Conservation (phyloP, 1,140 invertebrate genomes). For the Dreissena rostriformis region DNA sequence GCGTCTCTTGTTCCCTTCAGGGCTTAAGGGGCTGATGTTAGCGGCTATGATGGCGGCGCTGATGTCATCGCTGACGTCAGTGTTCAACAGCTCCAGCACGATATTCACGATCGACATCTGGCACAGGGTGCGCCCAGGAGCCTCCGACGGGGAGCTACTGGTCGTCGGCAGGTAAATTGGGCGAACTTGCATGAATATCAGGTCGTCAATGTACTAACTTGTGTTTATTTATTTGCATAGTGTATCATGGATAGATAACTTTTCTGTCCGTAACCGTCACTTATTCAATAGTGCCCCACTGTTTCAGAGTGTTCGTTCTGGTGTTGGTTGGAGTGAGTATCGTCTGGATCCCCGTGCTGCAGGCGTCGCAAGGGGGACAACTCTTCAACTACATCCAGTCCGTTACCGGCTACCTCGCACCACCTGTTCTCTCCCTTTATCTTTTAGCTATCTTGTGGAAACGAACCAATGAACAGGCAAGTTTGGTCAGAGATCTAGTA, state of each 20-base stretch:
- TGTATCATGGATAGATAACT: too few relatives aligned
- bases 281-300: not conserved
- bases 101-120: slow-evolving; percentile 84
- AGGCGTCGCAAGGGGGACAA: slow-evolving; percentile 82
- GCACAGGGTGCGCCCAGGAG: slow-evolving; percentile 80
- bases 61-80: slow-evolving; percentile 83
- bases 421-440: slow-evolving; percentile 82
- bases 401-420: slow-evolving; percentile 82
- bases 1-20: slow-evolving; percentile 24
- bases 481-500: too few relatives aligned
- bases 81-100: slow-evolving; percentile 83
- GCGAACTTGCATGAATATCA: too few relatives aligned
- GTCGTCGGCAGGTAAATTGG: slow-evolving; percentile 82
- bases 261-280: not conserved
- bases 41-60: slow-evolving; percentile 84
- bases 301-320: slow-evolving; percentile 78
- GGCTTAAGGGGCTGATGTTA: slow-evolving; percentile 82
- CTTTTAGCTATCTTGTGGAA: slow-evolving; percentile 82
- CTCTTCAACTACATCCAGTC: slow-evolving; percentile 84
- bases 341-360: slow-evolving; percentile 82
- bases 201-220: too few relatives aligned
- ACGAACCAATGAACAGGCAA: slow-evolving; percentile 82
- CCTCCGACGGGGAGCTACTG: slow-evolving; percentile 80
- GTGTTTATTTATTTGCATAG: too few relatives aligned
- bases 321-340: slow-evolving; percentile 81